Base-by-base conservation (phyloP, 2,888 invertebrate species). In the Sesia bembeciformis region DNA sequence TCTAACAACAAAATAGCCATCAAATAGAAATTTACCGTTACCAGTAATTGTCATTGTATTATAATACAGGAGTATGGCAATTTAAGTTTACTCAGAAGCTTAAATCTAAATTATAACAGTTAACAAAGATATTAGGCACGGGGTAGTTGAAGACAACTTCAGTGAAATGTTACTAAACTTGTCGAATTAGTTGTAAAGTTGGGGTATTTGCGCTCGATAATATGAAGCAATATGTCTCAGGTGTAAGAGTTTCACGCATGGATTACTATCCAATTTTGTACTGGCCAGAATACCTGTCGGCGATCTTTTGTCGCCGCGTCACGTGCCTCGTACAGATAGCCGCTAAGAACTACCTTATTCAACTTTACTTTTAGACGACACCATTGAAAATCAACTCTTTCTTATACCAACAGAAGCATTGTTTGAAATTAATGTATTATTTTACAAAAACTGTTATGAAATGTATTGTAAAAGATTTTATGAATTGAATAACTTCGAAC, bases 221-320 rank as follows among this genome's bases (percentile, higher is more conserved):
- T 46, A 46, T 46, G 46, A 23, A 39, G 50, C 50, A 50, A 39
- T 71, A 54, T 62, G 63, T 66, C 60, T 51, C 63, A 52, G 54
- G 57, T 57, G 63, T 63, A 65, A 70, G 67, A 72, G 78, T 74
- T 86, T 86, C 80, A 87, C 84, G 86, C 85, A 81, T 81, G 87
- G 78, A 82, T 84, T 81, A 80, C 81, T 76, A 82, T 84, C 84
- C 86, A 84, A 87, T 86, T 85, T 81, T 74, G 76, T 81, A 72
- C 78, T 72, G 72, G 65, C 66, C 72, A 23, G 72, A 78, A 78
- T 80, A 84, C 84, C 84, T 84, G 83, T 76, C 79, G 68, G 66
- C 71, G 70, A 74, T 79, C 84, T 85, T 84, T 86, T 86, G 86
- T 86, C 81, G 76, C 74, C 73, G 66, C 70, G 76, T 84, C 85